Percentiles rank a stretch among this genome's conserved stretches.
These are phyloP conservation scores for Lagopus muta DNA, from an alignment of 2,113 vertebrate genomes.

Conservation along the genomic window DNA sequence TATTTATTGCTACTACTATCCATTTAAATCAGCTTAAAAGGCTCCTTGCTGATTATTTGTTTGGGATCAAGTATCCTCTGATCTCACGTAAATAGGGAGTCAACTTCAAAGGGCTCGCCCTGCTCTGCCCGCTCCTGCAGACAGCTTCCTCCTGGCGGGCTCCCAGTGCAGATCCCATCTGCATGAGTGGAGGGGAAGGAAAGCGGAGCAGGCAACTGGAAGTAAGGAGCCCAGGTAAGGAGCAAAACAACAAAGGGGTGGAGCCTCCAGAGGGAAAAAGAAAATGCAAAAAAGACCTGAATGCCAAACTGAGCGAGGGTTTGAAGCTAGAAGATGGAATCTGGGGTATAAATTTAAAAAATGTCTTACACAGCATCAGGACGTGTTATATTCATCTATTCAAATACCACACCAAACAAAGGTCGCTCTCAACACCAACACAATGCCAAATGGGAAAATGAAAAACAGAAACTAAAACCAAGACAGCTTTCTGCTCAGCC, in stretches of 20 bases:
- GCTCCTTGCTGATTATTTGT: background rate
- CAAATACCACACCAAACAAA: background rate
- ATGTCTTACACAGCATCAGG: background rate
- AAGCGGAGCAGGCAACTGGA: background rate
- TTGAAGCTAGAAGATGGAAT: background rate
- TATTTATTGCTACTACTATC: background rate
- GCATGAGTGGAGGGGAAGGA: background rate
- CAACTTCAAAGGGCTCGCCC: slow-evolving; percentile 5
- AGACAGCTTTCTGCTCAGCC: background rate
- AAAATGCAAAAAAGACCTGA: accelerated
- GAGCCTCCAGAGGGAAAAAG: background rate
- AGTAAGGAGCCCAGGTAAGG: background rate
- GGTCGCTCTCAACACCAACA: background rate
- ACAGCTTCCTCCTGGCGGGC: background rate
- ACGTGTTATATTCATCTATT: background rate
- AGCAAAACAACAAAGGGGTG: background rate
- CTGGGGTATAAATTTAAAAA: background rate
- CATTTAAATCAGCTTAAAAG: slow-evolving; percentile 4
- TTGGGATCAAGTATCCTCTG: slow-evolving; percentile 27
- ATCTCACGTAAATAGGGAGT: slow-evolving; percentile 31
- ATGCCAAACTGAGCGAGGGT: background rate
- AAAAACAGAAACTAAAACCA: background rate
- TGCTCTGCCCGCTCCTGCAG: background rate
- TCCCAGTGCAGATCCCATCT: background rate
- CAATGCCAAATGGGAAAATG: background rate